A percentile compares a stretch with the other conserved stretches of the same genome.
These are phyloP conservation scores for Pagetopsis macropterus DNA, from an alignment of 2,797 vertebrate genomes.

Conservation along the genomic window DNA sequence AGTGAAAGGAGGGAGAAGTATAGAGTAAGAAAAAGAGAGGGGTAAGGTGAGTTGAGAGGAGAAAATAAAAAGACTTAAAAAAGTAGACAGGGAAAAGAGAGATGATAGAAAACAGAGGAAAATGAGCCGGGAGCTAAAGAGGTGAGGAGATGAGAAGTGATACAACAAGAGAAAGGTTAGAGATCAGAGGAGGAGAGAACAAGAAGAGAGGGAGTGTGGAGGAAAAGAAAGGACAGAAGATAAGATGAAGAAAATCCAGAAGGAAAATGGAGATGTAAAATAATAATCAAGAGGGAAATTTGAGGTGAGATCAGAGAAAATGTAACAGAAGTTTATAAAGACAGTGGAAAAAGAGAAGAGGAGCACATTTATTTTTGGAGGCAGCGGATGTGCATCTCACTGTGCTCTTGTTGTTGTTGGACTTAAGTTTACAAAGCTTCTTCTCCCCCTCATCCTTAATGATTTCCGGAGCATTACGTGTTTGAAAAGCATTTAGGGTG, in stretches of 20 bases:
- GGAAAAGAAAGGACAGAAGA: neutral
- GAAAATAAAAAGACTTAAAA: neutral
- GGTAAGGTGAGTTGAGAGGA: neutral
- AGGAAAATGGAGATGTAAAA: too few relatives aligned
- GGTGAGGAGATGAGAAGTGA: too few relatives aligned
- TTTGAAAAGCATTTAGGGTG: conserved; percentile 38
- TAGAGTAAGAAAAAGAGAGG: too few relatives aligned
- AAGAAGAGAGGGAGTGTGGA: too few relatives aligned
- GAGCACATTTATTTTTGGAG: conserved; percentile 4
- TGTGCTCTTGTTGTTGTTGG: conserved; percentile 31
- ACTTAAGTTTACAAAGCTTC: conserved; percentile 16
- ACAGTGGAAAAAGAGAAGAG: neutral
- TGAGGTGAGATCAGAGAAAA: neutral
- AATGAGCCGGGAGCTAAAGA: neutral
- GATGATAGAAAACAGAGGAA: neutral
- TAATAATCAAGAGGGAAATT: too few relatives aligned
- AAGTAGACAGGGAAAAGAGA: neutral
- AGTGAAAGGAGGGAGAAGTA: neutral
- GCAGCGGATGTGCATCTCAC: conserved; percentile 31
- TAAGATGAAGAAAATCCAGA: too few relatives aligned
- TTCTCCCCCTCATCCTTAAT: conserved; percentile 7
- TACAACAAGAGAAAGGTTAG: too few relatives aligned
- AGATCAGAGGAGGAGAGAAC: too few relatives aligned
- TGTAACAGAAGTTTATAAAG: neutral
- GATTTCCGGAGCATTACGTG: conserved; percentile 37